phyloP scores from a whole-genome alignment of 2,888 invertebrate species.

The Ariolimax columbianus region DNA sequence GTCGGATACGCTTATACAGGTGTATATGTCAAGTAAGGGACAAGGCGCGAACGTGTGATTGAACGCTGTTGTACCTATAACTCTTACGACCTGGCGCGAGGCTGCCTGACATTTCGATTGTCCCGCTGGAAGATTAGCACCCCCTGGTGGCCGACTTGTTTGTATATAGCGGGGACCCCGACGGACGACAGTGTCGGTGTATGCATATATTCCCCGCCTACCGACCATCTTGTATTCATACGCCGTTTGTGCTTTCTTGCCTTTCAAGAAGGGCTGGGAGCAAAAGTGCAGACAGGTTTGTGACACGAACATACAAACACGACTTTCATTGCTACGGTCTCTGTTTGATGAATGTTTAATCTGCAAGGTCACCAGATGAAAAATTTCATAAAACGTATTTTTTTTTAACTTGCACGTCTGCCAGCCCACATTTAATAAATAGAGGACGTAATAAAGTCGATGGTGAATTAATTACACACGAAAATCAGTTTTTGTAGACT shows the following conservation, averaged over 20 bases:
- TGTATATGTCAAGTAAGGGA: too few species aligned
- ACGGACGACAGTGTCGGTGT: neutral
- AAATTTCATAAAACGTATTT: neutral
- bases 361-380: neutral
- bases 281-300: neutral
- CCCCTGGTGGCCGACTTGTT: slow-evolving; percentile 13
- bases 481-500: neutral
- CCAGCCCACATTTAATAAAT: neutral
- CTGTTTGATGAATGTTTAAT: neutral
- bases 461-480: neutral
- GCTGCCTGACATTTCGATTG: slow-evolving; percentile 20
- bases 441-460: slow-evolving; percentile 18
- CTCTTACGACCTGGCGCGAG: neutral
- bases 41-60: neutral
- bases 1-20: too few species aligned
- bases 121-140: neutral
- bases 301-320: slow-evolving; percentile 11
- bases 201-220: neutral
- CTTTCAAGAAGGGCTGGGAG: neutral
- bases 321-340: neutral
- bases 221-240: slow-evolving; percentile 21
- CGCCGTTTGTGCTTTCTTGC: neutral
- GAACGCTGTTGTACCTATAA: neutral
- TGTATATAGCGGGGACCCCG: neutral
- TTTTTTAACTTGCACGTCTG: neutral